Base-by-base conservation (phyloP, 2,113 vertebrate species). In the Phocoena sinus region DNA sequence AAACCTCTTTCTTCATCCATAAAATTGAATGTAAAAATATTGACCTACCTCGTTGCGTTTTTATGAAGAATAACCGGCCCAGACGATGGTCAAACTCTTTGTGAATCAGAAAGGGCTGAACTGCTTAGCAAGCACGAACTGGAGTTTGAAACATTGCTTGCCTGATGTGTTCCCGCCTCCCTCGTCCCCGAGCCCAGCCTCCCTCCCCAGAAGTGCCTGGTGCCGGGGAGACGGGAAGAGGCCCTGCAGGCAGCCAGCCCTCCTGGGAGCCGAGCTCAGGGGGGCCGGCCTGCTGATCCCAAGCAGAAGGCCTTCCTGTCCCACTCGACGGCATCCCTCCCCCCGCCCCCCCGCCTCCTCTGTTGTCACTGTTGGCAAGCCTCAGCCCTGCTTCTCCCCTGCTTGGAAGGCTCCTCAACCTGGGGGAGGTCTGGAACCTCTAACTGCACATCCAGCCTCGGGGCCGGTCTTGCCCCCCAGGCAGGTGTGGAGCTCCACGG, bases 1-100 rank as follows among this genome's bases (percentile, higher is more conserved):
- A 97, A 94, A 94, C 80, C 91, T 98, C 96, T 94, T 90, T 98
- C 89, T 95, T 97, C 96, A 97, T 94, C 96, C 97, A 95, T 97
- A 97, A 97, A 97, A 97, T 91, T 95, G 89, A 97, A 96, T 96
- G 93, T 91, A 93, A 96, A 97, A 97, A 82, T 96, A 95, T 60
- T 85, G 96, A 93, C 97, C 91, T 90, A 76, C 85, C 47, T 93
- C 1, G 1, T 81, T 4, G 84, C 21, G n/a, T 88, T 94, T 97
- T 91, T 95, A 67, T 96, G 91, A 89, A 96, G 91, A 96, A 97
- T 89, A 91, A 94, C 84, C 92, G 95, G 86, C 94, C 97, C 91
- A 91, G 86, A 71, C 88, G 93, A 89, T 81, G 81, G 93, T 15
- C 74, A 65, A 85, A 56, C 88, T 65, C 92, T 88, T 91, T 95